These are phyloP conservation scores for Amyelois transitella DNA, from an alignment of 1,140 invertebrate species.

Conservation along the genomic window DNA sequence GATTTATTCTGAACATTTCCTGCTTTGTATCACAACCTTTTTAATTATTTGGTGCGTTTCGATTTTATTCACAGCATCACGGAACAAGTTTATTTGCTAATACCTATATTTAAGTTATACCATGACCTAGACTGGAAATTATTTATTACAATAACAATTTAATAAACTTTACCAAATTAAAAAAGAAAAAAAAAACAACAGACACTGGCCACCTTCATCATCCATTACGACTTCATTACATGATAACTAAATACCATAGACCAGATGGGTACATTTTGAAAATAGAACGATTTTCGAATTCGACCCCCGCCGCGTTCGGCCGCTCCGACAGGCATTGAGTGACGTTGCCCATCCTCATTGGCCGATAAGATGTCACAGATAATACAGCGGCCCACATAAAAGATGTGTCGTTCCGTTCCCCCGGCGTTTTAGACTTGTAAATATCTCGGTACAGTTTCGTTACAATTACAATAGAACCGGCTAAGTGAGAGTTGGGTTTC, in stretches of 20 bases:
- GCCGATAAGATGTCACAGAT: constrained; percentile 69
- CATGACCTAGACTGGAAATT: no score
- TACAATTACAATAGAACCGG: constrained; percentile 40
- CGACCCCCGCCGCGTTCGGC: constrained; percentile 51
- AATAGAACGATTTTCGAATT: constrained; percentile 54
- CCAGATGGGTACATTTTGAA: constrained; percentile 29
- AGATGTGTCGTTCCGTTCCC: constrained; percentile 52
- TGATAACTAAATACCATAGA: background rate
- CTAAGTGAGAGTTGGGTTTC: background rate
- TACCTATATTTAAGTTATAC: no score
- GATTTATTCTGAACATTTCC: background rate
- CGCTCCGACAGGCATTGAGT: constrained; percentile 58
- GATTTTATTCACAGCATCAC: no score
- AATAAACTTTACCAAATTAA: no score
- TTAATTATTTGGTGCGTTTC: no score
- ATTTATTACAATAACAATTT: no score
- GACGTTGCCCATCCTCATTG: constrained; percentile 66
- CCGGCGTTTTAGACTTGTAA: constrained; percentile 48
- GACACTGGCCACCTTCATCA: background rate
- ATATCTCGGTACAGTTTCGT: constrained; percentile 59
- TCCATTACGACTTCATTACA: background rate
- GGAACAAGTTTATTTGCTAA: no score
- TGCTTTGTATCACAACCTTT: background rate
- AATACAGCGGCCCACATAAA: constrained; percentile 56
- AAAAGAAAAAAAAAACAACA: no score